A percentile compares a stretch with the other conserved stretches of the same genome.
Evolutionary conservation across 37 sponge, comb jelly and placozoan genomes (phyloP).

Genomic region (Theonella swinhoei): DNA sequence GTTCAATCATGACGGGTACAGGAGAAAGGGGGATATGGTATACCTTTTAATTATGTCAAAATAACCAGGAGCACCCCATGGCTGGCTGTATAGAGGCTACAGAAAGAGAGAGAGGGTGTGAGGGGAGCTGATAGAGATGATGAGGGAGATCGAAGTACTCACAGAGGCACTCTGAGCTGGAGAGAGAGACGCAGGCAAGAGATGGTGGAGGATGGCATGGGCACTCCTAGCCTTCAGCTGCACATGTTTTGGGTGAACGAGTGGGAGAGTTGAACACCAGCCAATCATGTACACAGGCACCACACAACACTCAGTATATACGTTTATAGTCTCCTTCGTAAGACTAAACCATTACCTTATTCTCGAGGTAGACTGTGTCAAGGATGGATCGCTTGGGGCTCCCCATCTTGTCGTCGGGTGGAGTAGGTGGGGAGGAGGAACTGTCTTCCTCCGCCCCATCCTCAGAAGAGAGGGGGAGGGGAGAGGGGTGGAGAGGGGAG

Average conservation of each 20-base stretch:
- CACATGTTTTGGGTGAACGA: background rate
- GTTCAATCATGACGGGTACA: too few relatives aligned
- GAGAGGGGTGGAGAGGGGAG: background rate
- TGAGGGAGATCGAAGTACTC: background rate
- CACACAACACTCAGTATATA: too few relatives aligned
- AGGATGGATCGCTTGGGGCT: constrained; percentile 30
- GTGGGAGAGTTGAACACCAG: background rate
- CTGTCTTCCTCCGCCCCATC: constrained; percentile 6
- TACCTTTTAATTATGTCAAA: constrained; percentile 44
- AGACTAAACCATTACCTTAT: constrained; percentile 25
- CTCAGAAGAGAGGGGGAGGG: background rate
- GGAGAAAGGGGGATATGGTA: background rate
- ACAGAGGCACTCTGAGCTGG: background rate
- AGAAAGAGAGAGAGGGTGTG: background rate
- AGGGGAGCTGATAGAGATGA: background rate
- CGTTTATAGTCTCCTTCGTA: too few relatives aligned
- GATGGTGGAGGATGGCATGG: background rate
- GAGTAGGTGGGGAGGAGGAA: background rate
- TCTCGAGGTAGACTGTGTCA: constrained; percentile 62
- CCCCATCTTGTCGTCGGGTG: background rate
- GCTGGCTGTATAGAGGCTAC: constrained; percentile 72
- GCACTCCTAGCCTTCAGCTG: constrained; percentile 39
- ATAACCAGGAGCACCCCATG: constrained; percentile 64
- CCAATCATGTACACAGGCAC: too few relatives aligned
- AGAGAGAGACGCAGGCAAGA: background rate